These are phyloP conservation scores for Ceramica pisi DNA, from an alignment of 2,888 invertebrate species.

Conservation along the genomic window DNA sequence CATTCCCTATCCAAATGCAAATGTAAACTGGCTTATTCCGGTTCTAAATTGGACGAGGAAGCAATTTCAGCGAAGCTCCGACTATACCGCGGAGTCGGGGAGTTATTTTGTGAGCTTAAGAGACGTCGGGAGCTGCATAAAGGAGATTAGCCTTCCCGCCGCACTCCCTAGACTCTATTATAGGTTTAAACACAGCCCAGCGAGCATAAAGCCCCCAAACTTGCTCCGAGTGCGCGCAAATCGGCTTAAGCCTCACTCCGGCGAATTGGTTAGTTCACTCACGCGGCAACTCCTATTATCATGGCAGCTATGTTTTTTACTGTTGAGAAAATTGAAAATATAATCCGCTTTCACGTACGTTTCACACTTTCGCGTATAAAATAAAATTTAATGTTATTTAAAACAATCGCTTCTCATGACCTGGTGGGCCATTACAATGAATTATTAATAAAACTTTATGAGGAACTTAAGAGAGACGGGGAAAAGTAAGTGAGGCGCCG, in stretches of 20 bases:
- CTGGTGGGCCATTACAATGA: conserved; percentile 73
- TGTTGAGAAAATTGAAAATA: conserved; percentile 78
- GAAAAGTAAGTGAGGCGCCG: conserved; percentile 68
- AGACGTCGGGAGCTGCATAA: conserved; percentile 74
- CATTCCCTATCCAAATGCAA: conserved; percentile 76
- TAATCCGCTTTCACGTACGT: conserved; percentile 82
- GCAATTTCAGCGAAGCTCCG: conserved; percentile 72
- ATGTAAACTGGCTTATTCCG: conserved; percentile 76
- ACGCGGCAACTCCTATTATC: conserved; percentile 63
- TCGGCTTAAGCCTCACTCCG: conserved; percentile 82
- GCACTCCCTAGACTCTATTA: conserved; percentile 79
- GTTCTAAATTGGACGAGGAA: conserved; percentile 83
- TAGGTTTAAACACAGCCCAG: conserved; percentile 76
- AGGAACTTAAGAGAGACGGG: conserved; percentile 72
- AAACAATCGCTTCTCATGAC: conserved; percentile 80
- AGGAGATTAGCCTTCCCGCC: conserved; percentile 81
- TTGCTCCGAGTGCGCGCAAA: conserved; percentile 76
- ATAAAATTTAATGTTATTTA: conserved; percentile 73
- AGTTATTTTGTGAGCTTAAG: conserved; percentile 76
- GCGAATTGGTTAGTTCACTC: conserved; percentile 75
- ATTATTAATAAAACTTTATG: conserved; percentile 80
- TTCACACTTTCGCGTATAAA: conserved; percentile 82
- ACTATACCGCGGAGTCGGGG: conserved; percentile 66
- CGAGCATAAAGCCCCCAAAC: conserved; percentile 80
- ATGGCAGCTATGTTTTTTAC: conserved; percentile 64